A percentile compares a stretch with the other conserved stretches of the same genome.
Conservation (phyloP, 2,113 vertebrate genomes). For the Chaenocephalus aceratus region DNA sequence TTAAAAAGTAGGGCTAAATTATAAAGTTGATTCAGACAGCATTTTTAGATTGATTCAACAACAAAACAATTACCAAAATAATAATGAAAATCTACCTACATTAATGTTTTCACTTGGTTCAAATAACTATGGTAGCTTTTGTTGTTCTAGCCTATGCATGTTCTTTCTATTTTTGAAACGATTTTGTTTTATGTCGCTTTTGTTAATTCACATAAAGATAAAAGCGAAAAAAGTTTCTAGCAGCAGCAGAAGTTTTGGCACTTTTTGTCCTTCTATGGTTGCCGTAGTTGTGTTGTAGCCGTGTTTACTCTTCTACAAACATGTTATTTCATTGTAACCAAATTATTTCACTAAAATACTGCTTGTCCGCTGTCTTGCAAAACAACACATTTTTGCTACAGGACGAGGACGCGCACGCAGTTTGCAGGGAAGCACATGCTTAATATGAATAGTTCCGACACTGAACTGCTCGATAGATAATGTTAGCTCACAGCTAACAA, state of each 20-base stretch:
- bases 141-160: not conserved
- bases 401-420: not conserved
- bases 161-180: not conserved
- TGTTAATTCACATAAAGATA: not conserved
- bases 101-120: not conserved
- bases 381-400: not conserved
- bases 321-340: no score
- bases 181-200: not conserved
- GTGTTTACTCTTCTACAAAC: not conserved
- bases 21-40: not conserved
- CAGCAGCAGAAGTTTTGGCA: not conserved
- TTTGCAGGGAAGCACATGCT: not conserved
- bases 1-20: not conserved
- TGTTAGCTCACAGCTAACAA: constrained; percentile 12
- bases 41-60: not conserved
- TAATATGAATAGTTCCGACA: not conserved
- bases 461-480: not conserved
- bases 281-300: constrained; percentile 31
- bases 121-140: not conserved
- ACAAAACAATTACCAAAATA: no score
- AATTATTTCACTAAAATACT: not conserved
- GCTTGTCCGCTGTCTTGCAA: not conserved
- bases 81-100: not conserved
- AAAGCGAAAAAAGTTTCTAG: accelerated
- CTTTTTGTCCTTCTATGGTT: constrained; percentile 43